phyloP scores from a whole-genome alignment of 1,140 invertebrate genomes.

The Atopsyche davidsoni region DNA sequence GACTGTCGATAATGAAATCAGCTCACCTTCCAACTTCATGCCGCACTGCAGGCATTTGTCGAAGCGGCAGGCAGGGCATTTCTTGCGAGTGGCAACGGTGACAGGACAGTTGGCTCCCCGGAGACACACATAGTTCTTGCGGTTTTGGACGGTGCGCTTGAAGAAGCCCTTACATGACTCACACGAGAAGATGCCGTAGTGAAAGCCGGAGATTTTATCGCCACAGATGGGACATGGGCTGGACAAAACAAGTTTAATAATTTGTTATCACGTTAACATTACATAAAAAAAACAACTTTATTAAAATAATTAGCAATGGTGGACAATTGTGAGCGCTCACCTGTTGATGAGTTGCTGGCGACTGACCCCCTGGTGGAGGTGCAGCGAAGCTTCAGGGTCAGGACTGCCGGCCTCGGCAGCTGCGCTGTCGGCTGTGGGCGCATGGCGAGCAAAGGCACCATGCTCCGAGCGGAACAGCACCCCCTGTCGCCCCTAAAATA shows the following conservation, averaged over 20 bases:
- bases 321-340: constrained; percentile 38
- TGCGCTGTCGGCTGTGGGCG: constrained; percentile 27
- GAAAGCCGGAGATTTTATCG: constrained; percentile 91
- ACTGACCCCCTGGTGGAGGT: constrained; percentile 65
- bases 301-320: neutral
- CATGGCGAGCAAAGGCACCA: constrained; percentile 19
- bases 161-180: constrained; percentile 98
- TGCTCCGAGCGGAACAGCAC: constrained; percentile 25
- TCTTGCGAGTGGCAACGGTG: constrained; percentile 87
- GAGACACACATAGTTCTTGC: constrained; percentile 93
- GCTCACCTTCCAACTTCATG: constrained; percentile 93
- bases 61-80: constrained; percentile 95
- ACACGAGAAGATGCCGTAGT: constrained; percentile 95
- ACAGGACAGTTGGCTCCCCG: constrained; percentile 86
- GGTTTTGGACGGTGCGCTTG: constrained; percentile 95
- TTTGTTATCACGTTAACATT: neutral
- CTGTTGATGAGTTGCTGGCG: constrained; percentile 75
- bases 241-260: constrained; percentile 40
- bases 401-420: constrained; percentile 36
- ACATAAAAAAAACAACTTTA: neutral
- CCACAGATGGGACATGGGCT: constrained; percentile 93
- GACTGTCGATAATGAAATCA: no score
- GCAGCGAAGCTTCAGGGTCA: constrained; percentile 38
- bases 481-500: constrained; percentile 38
- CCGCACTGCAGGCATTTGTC: constrained; percentile 93